Base-by-base conservation (phyloP, 2,797 vertebrate genomes). In the Phataginus tricuspis region DNA sequence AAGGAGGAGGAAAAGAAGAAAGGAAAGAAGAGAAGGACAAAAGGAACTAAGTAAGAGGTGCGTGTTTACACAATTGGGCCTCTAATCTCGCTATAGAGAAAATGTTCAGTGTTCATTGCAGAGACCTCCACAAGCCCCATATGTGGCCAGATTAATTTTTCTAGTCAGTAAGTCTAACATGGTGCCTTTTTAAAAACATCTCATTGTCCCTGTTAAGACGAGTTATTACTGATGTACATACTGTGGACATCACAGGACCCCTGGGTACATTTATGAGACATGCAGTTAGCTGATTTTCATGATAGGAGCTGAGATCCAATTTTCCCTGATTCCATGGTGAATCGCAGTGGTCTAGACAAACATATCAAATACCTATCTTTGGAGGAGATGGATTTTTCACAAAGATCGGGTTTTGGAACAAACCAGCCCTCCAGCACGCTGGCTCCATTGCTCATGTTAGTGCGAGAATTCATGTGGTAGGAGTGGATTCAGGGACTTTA, bases 31-130 rank as follows among this genome's bases (percentile, higher is more conserved):
- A 49, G 25, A 68, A 23, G 34, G 8, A 69, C 37, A 14, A 39
- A 82, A 10, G 75, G 12, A 64, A 39, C 55, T 7, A 77, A 37
- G 18, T 34, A 13, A 86, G 37, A 25, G 2, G 10, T 69, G 7
- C 19, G 5, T 80, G 72, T 96, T 97, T 95, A 94, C 89, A 96
- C 29, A 94, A 51, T 51, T 90, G 37, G 89, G 85, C 93, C 94
- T 97, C 94, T 94, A 95, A 96, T 96, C 96, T 80, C 84, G 90
- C 53, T 79, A n/a, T 7, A 25, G 37, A 37, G 69, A 88, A 55
- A 27, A 49, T 64, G 15, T 29, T 49, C 14, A 34, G 11, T 15
- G 7, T 3, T 34, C 11, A 23, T n/a, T 78, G 42, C 16, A 72
- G 69, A 59, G 39, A 80, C 18, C 39, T 91, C 66, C 8, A 8